Percentiles rank a stretch among this genome's conserved stretches.
These are phyloP conservation scores for Neoarius graeffei DNA, from an alignment of 2,113 vertebrate genomes.

Conservation along the genomic window DNA sequence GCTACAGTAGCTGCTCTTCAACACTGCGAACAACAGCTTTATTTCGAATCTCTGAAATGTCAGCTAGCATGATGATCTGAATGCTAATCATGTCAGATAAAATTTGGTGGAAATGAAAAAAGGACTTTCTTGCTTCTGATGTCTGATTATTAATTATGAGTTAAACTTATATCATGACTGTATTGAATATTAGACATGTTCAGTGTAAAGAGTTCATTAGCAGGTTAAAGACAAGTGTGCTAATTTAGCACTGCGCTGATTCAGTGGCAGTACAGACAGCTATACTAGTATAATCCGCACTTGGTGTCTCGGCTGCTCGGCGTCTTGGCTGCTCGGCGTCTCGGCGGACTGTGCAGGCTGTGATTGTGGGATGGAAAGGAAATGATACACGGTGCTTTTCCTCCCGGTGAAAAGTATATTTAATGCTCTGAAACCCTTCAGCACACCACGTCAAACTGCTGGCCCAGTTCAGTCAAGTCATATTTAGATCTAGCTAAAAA, in stretches of 20 bases:
- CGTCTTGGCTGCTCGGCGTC: slow-evolving; percentile 55
- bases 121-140: not conserved
- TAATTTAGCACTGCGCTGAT: slow-evolving; percentile 33
- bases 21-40: not conserved
- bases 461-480: slow-evolving; percentile 27
- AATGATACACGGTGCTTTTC: slow-evolving; percentile 5
- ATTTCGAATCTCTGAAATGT: not conserved
- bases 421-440: slow-evolving; percentile 27
- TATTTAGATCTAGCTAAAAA: slow-evolving; percentile 32
- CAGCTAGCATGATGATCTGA: not conserved
- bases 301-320: slow-evolving; percentile 35
- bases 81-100: not conserved
- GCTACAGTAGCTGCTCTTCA: not conserved
- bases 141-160: not conserved
- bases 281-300: slow-evolving; percentile 65
- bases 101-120: not conserved
- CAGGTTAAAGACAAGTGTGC: slow-evolving; percentile 36
- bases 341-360: slow-evolving; percentile 46
- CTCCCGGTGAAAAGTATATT: slow-evolving; percentile 25
- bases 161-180: not conserved
- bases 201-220: not conserved
- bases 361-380: slow-evolving; percentile 30
- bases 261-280: slow-evolving; percentile 54
- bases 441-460: slow-evolving; percentile 21
- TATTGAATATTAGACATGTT: not conserved